Conservation (phyloP, 2,113 vertebrate species). For the Oncorhynchus clarkii region DNA sequence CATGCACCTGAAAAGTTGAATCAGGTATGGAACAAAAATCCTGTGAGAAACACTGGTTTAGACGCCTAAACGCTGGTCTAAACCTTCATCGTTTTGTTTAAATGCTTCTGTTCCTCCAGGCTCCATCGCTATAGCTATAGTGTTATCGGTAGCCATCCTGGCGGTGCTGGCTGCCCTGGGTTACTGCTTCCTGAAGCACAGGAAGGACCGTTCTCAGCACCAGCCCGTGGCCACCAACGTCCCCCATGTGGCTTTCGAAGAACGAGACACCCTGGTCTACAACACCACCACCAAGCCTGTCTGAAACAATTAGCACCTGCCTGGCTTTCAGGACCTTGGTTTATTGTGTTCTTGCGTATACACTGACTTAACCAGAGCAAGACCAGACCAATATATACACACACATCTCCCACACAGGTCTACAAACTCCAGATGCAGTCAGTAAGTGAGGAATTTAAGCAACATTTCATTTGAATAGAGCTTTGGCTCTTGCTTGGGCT, state of each 20-base stretch:
- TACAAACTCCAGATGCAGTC: no score
- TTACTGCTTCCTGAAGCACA: constrained; percentile 81
- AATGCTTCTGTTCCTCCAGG: constrained; percentile 31
- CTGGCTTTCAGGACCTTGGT: not conserved
- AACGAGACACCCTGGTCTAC: constrained; percentile 81
- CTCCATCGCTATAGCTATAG: constrained; percentile 72
- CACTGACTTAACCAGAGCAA: not conserved
- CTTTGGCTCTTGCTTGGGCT: not conserved
- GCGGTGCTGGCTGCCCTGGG: constrained; percentile 75
- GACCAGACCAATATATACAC: not conserved
- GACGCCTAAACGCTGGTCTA: not conserved
- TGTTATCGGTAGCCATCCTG: constrained; percentile 79
- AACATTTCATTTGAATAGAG: not conserved
- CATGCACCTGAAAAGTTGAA: no score
- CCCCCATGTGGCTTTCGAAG: constrained; percentile 71
- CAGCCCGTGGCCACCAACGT: constrained; percentile 60
- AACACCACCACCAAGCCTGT: constrained; percentile 82
- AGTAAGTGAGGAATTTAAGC: not conserved
- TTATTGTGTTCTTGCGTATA: not conserved
- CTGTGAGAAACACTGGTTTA: no score
- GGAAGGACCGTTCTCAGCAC: constrained; percentile 54
- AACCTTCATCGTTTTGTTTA: not conserved
- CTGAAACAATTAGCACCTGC: constrained; percentile 58
- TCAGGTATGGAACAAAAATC: no score
- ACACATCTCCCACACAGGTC: not conserved